Base-by-base conservation (phyloP, 2,797 vertebrate genomes). In the Psittacula echo region DNA sequence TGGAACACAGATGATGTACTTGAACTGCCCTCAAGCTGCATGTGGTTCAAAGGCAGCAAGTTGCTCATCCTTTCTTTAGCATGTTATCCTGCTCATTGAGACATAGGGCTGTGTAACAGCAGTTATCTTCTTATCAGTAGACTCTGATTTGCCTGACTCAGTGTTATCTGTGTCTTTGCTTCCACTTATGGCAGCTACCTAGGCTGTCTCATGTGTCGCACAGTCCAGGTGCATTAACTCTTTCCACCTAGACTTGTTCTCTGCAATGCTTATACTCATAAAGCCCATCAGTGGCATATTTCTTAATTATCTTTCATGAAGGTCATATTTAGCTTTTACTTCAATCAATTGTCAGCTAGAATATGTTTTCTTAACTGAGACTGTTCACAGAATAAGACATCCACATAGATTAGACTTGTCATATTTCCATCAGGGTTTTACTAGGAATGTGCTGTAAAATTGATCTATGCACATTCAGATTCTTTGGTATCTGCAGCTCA, bases 391-490 rank as follows among this genome's bases (percentile, higher is more conserved):
- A 30, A 27, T 27, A 50, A 60, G 48, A 58, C 11, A 41, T 26
- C 22, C 50, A 44, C 39, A 26, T 21, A 66, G 61, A 45, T 53
- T 42, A 65, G 48, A 56, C 5, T 24, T 71, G 53, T 42, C 65
- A 27, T 27, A 29, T 93, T 87, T 77, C 71, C 65, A 65, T 74
- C 32, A 65, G 39, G 22, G 21, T 72, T 91, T 81, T 58, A 42
- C 34, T 29, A 68, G 62, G 10, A 29, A 37, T 61, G 76, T 68
- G 37, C 56, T 87, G n/a, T 56, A 79, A 62, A 90, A 62, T 27
- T 81, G 34, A 62, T n/a, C 4, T n/a, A 16, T 30, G 16, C 10
- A 41, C 0, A 0, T n/a, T 51, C 82, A 58, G 30, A 67, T 10
- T 6, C 78, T 60, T 29, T n/a, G 27, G 32, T 77, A 85, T 39